Evolutionary conservation across 2,113 vertebrate species (phyloP).

Genomic region (Calonectris borealis): DNA sequence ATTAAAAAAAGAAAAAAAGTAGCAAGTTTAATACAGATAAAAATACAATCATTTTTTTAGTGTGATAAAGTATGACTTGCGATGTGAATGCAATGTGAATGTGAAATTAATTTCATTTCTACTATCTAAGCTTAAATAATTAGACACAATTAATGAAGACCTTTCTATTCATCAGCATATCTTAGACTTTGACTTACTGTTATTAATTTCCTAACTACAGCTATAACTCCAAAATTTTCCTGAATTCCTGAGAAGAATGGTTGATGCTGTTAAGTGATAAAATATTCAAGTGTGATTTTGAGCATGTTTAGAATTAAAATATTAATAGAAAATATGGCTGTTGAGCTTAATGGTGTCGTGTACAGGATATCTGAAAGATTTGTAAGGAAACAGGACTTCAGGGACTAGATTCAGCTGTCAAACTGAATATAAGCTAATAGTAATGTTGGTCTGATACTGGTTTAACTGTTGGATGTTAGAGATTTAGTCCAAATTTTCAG

Average conservation of each 20-base stretch:
- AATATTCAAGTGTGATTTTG: neutral
- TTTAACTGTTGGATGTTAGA: neutral
- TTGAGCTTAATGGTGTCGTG: neutral
- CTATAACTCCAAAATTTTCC: neutral
- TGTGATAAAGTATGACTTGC: neutral
- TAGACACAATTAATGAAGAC: neutral
- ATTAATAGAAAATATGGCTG: neutral
- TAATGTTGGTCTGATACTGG: neutral
- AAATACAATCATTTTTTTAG: neutral
- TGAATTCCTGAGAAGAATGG: neutral
- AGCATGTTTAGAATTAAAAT: neutral
- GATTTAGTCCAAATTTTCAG: neutral
- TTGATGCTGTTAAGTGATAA: neutral
- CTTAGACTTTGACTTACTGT: neutral
- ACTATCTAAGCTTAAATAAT: neutral
- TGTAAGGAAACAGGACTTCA: neutral
- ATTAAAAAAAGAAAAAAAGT: neutral
- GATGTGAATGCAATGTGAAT: neutral
- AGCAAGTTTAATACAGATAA: neutral
- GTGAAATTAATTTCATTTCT: neutral
- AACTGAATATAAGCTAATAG: neutral
- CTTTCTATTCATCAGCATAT: neutral
- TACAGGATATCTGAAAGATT: neutral
- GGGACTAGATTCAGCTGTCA: neutral
- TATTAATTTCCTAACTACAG: neutral